These are phyloP conservation scores for Glomeris maerens DNA, from an alignment of 1,140 invertebrate genomes.

Conservation along the genomic window DNA sequence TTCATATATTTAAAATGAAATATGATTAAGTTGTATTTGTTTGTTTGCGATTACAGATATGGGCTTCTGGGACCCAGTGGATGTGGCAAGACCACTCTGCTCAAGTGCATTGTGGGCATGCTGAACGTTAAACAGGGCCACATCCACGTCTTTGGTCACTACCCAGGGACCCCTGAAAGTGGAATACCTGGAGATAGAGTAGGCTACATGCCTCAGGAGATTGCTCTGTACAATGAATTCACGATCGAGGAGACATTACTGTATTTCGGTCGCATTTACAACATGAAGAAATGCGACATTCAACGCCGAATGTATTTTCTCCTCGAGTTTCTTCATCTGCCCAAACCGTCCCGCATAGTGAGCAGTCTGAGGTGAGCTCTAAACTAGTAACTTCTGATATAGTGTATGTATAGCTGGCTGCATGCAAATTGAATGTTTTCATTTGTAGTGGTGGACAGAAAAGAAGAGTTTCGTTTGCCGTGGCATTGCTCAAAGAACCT, in stretches of 20 bases:
- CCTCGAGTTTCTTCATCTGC: conserved; percentile 74
- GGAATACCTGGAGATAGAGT: conserved; percentile 75
- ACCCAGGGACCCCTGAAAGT: conserved; percentile 54
- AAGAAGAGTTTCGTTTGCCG: conserved; percentile 77
- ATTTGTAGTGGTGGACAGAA: conserved; percentile 76
- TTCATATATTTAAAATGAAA: neutral
- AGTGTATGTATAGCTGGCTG: no score
- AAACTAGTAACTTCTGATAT: neutral
- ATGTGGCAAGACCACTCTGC: conserved; percentile 69
- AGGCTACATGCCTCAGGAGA: conserved; percentile 74
- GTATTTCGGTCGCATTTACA: conserved; percentile 93
- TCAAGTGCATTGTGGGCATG: conserved; percentile 74
- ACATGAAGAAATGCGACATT: conserved; percentile 68
- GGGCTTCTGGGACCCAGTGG: conserved; percentile 44
- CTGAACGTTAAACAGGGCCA: conserved; percentile 64
- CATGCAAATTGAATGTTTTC: conserved; percentile 15
- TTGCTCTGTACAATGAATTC: conserved; percentile 86
- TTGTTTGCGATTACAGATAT: conserved; percentile 44
- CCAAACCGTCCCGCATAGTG: conserved; percentile 65
- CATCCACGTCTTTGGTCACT: conserved; percentile 70
- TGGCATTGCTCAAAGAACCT: conserved; percentile 81
- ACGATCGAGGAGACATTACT: conserved; percentile 87
- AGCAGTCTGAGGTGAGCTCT: conserved; percentile 62
- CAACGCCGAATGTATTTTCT: conserved; percentile 69
- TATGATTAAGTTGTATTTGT: neutral